These are phyloP conservation scores for Tiaroga cobitis DNA, from an alignment of 2,797 vertebrate species.

Conservation along the genomic window DNA sequence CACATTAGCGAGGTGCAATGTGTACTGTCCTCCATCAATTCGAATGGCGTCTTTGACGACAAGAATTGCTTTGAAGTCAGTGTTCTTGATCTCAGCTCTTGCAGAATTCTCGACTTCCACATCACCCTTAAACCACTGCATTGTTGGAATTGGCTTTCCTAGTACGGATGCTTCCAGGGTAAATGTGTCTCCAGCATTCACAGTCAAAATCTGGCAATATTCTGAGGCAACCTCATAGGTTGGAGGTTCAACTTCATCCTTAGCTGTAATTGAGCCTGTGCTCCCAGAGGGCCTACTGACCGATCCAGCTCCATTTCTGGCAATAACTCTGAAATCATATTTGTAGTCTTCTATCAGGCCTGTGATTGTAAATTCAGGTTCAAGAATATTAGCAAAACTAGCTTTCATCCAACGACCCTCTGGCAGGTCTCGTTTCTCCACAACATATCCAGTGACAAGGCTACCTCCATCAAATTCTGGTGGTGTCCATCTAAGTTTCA, in stretches of 20 bases:
- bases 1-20: conserved; percentile 93
- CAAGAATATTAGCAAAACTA: conserved; percentile 93
- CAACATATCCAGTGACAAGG: conserved; percentile 92
- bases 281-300: conserved; percentile 94
- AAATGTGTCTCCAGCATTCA: conserved; percentile 96
- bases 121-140: conserved; percentile 94
- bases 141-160: conserved; percentile 93
- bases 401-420: conserved; percentile 99
- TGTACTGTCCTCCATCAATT: conserved; percentile 95
- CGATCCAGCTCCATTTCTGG: conserved; percentile 93
- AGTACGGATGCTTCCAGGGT: conserved; percentile 89
- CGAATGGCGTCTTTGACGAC: conserved; percentile 94
- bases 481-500: conserved; percentile 91
- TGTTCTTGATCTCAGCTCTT: conserved; percentile 93
- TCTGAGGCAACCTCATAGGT: conserved; percentile 91
- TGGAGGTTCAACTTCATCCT: conserved; percentile 95
- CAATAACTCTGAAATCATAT: conserved; percentile 98
- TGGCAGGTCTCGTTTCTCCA: conserved; percentile 96
- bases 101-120: conserved; percentile 93
- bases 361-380: conserved; percentile 90
- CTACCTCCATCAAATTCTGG: conserved; percentile 95
- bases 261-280: conserved; percentile 95
- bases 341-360: conserved; percentile 92
- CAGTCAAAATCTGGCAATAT: conserved; percentile 91
- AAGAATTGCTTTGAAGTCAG: conserved; percentile 91